Evolutionary conservation across 1,140 invertebrate genomes (phyloP).

Genomic region (Drosophila suzukii): DNA sequence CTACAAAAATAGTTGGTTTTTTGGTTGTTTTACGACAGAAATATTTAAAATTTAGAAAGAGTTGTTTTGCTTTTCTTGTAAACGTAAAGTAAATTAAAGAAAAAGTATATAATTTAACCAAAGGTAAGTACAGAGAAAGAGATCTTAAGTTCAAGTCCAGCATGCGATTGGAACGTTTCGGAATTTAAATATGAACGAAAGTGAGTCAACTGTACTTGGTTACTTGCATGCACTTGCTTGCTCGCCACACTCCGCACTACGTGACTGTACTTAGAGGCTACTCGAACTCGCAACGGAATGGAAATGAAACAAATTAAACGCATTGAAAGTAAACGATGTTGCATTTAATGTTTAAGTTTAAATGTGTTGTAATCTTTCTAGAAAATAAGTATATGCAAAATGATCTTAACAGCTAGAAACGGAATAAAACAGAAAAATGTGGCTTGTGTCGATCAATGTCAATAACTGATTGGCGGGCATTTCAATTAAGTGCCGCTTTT

Average conservation of each 20-base stretch:
- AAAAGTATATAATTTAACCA: conserved; percentile 14
- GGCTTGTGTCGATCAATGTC: conserved; percentile 19
- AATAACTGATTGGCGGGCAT: conserved; percentile 41
- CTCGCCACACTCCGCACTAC: conserved; percentile 41
- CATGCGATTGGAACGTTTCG: conserved; percentile 27
- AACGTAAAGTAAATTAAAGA: conserved; percentile 17
- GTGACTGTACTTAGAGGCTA: conserved; percentile 61
- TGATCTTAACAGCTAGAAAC: conserved; percentile 62
- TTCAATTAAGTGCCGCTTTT: conserved; percentile 78
- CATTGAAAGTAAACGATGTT: conserved; percentile 68
- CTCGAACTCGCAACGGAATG: conserved; percentile 59
- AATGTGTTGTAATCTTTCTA: conserved; percentile 43
- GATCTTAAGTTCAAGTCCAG: conserved; percentile 26
- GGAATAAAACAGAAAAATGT: conserved; percentile 45
- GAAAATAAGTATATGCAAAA: conserved; percentile 60
- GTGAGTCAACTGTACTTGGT: conserved; percentile 53
- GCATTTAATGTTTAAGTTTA: conserved; percentile 63
- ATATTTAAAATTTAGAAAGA: conserved; percentile 41
- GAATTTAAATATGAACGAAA: conserved; percentile 19
- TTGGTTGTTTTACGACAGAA: conserved; percentile 61
- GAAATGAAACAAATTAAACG: conserved; percentile 59
- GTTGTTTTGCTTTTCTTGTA: conserved; percentile 20
- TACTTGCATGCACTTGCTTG: conserved; percentile 52
- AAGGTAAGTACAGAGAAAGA: conserved; percentile 24
- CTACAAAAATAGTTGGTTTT: conserved; percentile 81